phyloP scores from a whole-genome alignment of 2,888 invertebrate genomes.

The Drosophila quinaria region DNA sequence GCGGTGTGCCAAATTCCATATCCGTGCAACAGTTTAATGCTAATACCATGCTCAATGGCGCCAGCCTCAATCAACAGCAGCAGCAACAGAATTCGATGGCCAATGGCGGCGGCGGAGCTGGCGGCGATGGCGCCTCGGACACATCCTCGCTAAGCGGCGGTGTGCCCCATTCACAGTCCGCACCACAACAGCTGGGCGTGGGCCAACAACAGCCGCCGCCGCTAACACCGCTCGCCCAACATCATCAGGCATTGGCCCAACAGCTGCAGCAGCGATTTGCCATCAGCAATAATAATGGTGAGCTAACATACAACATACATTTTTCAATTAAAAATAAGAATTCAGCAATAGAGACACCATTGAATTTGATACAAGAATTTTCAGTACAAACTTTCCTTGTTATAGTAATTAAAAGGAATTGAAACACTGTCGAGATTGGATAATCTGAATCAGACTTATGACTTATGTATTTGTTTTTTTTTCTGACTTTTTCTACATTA shows the following conservation, averaged over 20 bases:
- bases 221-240: conserved; percentile 87
- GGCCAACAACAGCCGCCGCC: conserved; percentile 70
- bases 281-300: conserved; percentile 86
- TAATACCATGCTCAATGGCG: conserved; percentile 76
- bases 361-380: background rate
- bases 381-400: no score
- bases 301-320: conserved; percentile 57
- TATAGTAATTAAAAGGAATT: background rate
- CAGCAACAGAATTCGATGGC: conserved; percentile 72
- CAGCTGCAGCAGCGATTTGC: conserved; percentile 88
- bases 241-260: conserved; percentile 88
- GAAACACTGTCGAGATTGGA: background rate
- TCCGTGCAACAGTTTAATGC: conserved; percentile 85
- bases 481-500: no score
- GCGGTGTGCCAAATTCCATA: conserved; percentile 84
- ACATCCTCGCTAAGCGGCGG: conserved; percentile 74
- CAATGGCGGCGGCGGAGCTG: conserved; percentile 55
- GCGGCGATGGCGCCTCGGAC: conserved; percentile 78
- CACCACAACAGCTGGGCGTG: conserved; percentile 85
- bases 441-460: no score
- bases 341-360: background rate
- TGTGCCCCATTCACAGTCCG: conserved; percentile 86
- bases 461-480: no score
- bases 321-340: background rate
- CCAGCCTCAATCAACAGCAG: conserved; percentile 59